phyloP scores from a whole-genome alignment of 2,113 vertebrate genomes.

The human (Homo sapiens) region DNA sequence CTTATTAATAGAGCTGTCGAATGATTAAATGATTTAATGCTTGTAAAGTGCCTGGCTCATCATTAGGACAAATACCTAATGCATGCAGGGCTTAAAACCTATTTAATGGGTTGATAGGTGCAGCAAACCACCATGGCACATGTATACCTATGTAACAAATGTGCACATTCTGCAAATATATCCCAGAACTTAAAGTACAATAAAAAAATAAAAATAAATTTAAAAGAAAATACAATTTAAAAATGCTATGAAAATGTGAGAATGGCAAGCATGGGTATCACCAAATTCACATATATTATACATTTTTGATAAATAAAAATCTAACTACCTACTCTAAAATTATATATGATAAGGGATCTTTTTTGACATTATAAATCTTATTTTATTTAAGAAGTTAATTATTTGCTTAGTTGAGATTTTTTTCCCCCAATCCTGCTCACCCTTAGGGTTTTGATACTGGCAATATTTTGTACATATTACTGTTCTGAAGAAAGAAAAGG shows the following conservation, averaged over 20 bases:
- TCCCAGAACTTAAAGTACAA: no score
- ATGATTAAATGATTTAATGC: not conserved
- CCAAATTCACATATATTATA: not conserved
- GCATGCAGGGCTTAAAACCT: no score
- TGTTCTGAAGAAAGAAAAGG: not conserved
- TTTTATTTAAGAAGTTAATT: constrained; percentile 2
- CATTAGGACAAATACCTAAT: no score
- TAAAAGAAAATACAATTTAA: not conserved
- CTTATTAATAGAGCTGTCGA: not conserved
- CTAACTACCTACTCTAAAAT: not conserved
- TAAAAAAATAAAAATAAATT: no score
- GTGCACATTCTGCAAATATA: no score
- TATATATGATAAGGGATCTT: not conserved
- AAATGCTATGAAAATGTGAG: not conserved
- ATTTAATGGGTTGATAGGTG: no score
- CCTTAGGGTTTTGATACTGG: not conserved
- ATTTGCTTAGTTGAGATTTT: not conserved
- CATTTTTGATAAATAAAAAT: not conserved
- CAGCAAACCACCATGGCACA: no score
- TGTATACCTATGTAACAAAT: no score
- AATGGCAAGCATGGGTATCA: not conserved
- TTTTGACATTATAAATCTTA: not conserved
- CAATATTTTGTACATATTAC: not conserved
- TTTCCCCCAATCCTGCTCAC: not conserved
- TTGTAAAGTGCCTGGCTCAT: not conserved